Percentiles rank a stretch among this genome's conserved stretches.
These are phyloP conservation scores for Nasalis larvatus DNA, from an alignment of 2,113 vertebrate genomes.

Conservation along the genomic window DNA sequence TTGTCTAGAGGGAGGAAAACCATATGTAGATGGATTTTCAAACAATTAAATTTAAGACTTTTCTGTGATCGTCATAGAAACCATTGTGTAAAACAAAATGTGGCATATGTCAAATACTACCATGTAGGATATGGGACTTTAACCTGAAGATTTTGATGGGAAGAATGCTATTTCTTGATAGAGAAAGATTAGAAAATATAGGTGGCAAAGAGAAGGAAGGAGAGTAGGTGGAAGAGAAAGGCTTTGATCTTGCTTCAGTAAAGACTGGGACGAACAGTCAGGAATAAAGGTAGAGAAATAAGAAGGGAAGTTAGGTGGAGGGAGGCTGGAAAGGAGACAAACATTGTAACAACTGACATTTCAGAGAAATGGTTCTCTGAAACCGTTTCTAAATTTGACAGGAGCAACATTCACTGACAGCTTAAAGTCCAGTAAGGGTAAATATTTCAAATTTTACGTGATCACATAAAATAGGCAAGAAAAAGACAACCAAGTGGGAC, in stretches of 20 bases:
- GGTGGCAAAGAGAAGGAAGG: background rate
- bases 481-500: background rate
- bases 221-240: background rate
- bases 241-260: background rate
- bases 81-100: background rate
- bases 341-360: background rate
- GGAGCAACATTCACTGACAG: background rate
- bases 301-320: background rate
- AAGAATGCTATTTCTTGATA: background rate
- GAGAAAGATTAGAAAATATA: background rate
- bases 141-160: no score
- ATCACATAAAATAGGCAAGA: background rate
- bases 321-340: fast-evolving
- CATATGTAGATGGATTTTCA: background rate
- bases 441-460: background rate
- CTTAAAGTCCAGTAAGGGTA: background rate
- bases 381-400: background rate
- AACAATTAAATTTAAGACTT: background rate
- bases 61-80: background rate
- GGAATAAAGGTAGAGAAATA: background rate
- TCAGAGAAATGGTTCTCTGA: background rate
- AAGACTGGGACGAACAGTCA: background rate
- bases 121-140: background rate
- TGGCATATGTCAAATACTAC: background rate
- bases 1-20: background rate